phyloP scores from a whole-genome alignment of 2,888 invertebrate genomes.

The Amiota communis region DNA sequence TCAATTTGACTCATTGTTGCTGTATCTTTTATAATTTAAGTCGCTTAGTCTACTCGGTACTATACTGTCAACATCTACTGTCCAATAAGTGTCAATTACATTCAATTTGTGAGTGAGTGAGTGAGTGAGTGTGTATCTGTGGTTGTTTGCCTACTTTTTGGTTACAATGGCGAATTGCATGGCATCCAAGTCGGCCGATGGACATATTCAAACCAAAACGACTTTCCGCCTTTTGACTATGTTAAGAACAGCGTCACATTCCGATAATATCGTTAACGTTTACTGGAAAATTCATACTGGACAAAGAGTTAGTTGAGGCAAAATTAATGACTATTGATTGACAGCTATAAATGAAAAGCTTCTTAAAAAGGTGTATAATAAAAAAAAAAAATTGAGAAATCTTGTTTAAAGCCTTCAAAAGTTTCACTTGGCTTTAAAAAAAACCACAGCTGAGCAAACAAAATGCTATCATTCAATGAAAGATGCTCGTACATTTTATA shows the following conservation, averaged over 20 bases:
- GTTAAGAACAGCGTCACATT: too few relatives aligned
- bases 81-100: constrained; percentile 71
- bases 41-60: constrained; percentile 7
- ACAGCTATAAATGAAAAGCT: constrained; percentile 43
- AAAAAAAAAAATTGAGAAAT: too few relatives aligned
- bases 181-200: not conserved
- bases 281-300: not conserved
- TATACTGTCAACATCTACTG: constrained; percentile 55
- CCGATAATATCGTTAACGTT: too few relatives aligned
- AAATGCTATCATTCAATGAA: not conserved
- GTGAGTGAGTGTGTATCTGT: constrained; percentile 39
- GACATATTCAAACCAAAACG: not conserved
- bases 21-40: constrained; percentile 24
- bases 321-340: constrained; percentile 52
- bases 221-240: too few relatives aligned
- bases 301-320: constrained; percentile 6
- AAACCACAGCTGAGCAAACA: not conserved
- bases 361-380: too few relatives aligned
- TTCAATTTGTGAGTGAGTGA: constrained; percentile 58
- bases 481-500: too few relatives aligned
- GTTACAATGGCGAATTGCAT: not conserved
- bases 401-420: too few relatives aligned
- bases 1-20: constrained; percentile 20
- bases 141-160: constrained; percentile 15
- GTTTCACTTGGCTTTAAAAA: not conserved